Evolutionary conservation across 2,888 invertebrate genomes (phyloP).

Genomic region (Acleris literana): DNA sequence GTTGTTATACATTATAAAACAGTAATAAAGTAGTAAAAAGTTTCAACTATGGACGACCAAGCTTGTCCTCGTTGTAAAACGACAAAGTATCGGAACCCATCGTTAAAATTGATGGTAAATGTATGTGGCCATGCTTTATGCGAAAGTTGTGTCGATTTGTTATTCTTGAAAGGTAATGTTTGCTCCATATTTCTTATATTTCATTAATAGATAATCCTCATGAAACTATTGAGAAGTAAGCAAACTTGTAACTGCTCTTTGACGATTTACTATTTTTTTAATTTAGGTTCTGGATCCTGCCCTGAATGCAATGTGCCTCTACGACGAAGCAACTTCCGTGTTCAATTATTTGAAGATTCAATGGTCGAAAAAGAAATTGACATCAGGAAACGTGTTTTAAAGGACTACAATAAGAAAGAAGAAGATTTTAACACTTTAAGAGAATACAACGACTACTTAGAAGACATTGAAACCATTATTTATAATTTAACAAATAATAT

Average conservation of each 20-base stretch:
- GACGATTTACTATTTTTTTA: slow-evolving; percentile 54
- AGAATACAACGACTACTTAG: slow-evolving; percentile 98
- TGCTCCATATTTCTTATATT: not conserved
- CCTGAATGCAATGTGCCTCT: slow-evolving; percentile 96
- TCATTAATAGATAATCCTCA: not conserved
- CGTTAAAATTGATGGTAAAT: slow-evolving; percentile 98
- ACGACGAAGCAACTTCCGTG: slow-evolving; percentile 94
- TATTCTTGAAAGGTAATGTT: slow-evolving; percentile 94
- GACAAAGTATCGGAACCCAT: slow-evolving; percentile 98
- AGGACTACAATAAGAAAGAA: slow-evolving; percentile 97
- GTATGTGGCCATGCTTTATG: slow-evolving; percentile 99
- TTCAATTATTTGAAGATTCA: slow-evolving; percentile 98
- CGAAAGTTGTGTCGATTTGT: slow-evolving; percentile 97
- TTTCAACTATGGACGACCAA: slow-evolving; percentile 88
- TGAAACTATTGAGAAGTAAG: not conserved
- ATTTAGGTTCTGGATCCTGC: slow-evolving; percentile 95
- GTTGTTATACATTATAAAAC: not conserved
- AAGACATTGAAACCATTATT: slow-evolving; percentile 96
- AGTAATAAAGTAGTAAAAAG: not conserved
- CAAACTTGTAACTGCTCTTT: no score
- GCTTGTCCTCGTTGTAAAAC: slow-evolving; percentile 98
- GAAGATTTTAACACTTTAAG: slow-evolving; percentile 93
- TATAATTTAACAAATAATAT: slow-evolving; percentile 95
- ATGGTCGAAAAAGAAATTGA: slow-evolving; percentile 99
- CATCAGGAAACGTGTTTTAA: slow-evolving; percentile 93